A percentile compares a stretch with the other conserved stretches of the same genome.
Evolutionary conservation across 2,113 vertebrate genomes (phyloP).

Genomic region (Nesogale talazaci): DNA sequence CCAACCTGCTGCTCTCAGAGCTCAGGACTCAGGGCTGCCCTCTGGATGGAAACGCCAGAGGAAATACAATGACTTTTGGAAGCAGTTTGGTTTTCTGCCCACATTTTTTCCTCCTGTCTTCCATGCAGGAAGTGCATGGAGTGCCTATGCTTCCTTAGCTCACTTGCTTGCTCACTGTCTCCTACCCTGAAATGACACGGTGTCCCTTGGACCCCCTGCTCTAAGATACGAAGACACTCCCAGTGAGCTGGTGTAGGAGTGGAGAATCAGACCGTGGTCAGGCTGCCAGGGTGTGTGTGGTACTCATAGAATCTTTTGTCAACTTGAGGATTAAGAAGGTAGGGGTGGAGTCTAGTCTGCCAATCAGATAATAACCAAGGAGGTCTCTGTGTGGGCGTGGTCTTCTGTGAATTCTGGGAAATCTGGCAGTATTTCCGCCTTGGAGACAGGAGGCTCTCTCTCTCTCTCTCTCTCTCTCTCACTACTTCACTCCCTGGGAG

Average conservation of each 20-base stretch:
- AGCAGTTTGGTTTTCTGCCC: not conserved
- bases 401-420: too few relatives aligned
- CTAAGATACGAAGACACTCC: not conserved
- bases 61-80: not conserved
- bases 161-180: not conserved
- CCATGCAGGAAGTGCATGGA: too few relatives aligned
- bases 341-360: too few relatives aligned
- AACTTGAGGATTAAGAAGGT: too few relatives aligned
- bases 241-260: not conserved
- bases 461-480: too few relatives aligned
- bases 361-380: too few relatives aligned
- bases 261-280: not conserved
- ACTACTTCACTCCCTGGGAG: too few relatives aligned
- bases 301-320: too few relatives aligned
- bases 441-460: too few relatives aligned
- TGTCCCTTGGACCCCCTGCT: not conserved
- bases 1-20: not conserved
- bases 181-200: not conserved
- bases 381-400: too few relatives aligned
- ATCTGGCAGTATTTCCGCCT: too few relatives aligned
- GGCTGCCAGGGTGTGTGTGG: not conserved
- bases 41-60: not conserved
- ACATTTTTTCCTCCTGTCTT: not conserved
- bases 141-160: not conserved
- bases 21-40: not conserved